These are phyloP conservation scores for Cacatua alba DNA, from an alignment of 2,113 vertebrate species.

Conservation along the genomic window DNA sequence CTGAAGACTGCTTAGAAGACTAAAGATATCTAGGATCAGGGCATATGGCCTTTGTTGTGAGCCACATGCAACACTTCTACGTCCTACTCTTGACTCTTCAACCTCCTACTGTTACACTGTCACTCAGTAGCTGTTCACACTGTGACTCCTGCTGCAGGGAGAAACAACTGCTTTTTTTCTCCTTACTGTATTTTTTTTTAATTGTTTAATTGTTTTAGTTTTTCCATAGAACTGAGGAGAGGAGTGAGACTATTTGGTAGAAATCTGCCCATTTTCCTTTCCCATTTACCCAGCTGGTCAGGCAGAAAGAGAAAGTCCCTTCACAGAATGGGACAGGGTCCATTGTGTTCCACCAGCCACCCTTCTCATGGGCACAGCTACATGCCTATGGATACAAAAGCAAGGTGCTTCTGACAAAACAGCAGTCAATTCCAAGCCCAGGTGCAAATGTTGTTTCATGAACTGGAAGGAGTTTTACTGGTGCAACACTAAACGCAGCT, in stretches of 20 bases:
- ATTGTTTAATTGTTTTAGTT: background rate
- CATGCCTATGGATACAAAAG: background rate
- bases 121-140: conserved; percentile 22
- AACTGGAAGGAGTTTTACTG: background rate
- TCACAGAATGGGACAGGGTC: background rate
- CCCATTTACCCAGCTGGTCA: background rate
- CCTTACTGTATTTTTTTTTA: accelerated
- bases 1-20: conserved; percentile 21
- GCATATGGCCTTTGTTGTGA: conserved; percentile 50
- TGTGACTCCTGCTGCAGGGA: conserved; percentile 9
- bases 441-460: accelerated
- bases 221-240: background rate
- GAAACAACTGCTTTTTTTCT: conserved; percentile 15
- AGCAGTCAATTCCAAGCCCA: background rate
- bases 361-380: background rate
- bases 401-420: background rate
- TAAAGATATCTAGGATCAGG: conserved; percentile 31
- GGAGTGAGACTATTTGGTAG: background rate
- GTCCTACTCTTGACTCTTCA: no score
- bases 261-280: background rate
- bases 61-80: background rate
- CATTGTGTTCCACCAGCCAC: background rate
- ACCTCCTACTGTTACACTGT: background rate
- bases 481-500: accelerated
- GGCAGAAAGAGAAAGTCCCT: background rate